These are phyloP conservation scores for Girardia tigrina DNA, from an alignment of 2,888 invertebrate species.

Conservation along the genomic window DNA sequence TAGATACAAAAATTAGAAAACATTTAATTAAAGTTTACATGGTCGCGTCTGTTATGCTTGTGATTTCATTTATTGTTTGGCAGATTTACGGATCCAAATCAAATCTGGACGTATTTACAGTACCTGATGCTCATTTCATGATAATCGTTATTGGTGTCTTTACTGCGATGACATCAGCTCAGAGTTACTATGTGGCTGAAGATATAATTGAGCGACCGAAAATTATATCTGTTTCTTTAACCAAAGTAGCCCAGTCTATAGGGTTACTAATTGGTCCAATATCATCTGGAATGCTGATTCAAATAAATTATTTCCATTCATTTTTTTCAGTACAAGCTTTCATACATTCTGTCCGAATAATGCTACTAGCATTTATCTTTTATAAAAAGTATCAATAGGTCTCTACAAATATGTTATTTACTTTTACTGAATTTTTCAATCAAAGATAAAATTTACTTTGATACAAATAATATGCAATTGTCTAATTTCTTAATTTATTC, in stretches of 20 bases:
- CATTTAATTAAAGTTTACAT: background rate
- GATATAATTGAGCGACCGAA: background rate
- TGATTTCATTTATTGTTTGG: conserved; percentile 3
- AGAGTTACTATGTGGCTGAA: conserved; percentile 2
- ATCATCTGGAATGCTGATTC: conserved; percentile 9
- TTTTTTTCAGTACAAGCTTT: conserved; percentile 10
- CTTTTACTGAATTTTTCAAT: no score
- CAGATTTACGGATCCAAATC: background rate
- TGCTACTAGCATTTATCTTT: background rate
- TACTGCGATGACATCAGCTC: background rate
- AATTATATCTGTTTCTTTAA: background rate
- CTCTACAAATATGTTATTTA: no score
- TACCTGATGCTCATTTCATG: background rate
- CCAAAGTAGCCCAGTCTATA: background rate
- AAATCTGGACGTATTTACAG: background rate
- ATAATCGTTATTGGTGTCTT: background rate
- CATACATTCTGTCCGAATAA: conserved; percentile 1
- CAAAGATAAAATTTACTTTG: no score
- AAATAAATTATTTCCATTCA: background rate
- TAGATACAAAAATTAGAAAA: background rate
- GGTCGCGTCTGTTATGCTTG: background rate
- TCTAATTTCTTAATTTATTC: no score
- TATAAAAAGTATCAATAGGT: background rate
- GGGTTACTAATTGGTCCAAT: background rate
- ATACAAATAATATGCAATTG: no score